These are phyloP conservation scores for Masticophis lateralis DNA, from an alignment of 2,797 vertebrate genomes.

Conservation along the genomic window DNA sequence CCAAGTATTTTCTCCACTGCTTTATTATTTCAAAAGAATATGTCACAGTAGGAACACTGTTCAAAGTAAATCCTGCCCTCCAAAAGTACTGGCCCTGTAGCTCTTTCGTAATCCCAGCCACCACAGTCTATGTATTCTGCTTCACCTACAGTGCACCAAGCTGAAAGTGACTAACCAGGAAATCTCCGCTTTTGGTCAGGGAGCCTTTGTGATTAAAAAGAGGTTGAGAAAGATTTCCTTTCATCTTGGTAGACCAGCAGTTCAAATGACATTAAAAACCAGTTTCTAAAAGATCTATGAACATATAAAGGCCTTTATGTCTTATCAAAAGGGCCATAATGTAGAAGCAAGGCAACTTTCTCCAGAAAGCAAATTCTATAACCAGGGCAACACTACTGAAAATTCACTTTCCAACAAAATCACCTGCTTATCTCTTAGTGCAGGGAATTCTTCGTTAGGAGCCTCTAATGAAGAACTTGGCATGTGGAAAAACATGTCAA, in stretches of 20 bases:
- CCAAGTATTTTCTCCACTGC: not conserved
- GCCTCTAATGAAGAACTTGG: not conserved
- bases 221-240: not conserved
- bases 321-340: not conserved
- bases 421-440: not conserved
- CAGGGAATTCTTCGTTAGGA: not conserved
- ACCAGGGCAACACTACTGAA: not conserved
- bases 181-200: not conserved
- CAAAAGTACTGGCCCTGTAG: not conserved
- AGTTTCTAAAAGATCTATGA: not conserved
- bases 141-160: not conserved
- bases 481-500: not conserved
- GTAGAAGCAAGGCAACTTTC: not conserved
- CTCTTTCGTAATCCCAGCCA: not conserved
- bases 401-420: not conserved
- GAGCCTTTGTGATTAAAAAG: not conserved
- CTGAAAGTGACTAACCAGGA: not conserved
- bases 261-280: not conserved
- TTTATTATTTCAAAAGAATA: not conserved
- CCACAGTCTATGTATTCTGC: not conserved
- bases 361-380: not conserved
- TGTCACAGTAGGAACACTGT: not conserved
- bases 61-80: not conserved
- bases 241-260: not conserved
- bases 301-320: not conserved